A percentile compares a stretch with the other conserved stretches of the same genome.
Evolutionary conservation across 2,797 vertebrate species (phyloP).

Genomic region (Hoplostethus atlanticus): DNA sequence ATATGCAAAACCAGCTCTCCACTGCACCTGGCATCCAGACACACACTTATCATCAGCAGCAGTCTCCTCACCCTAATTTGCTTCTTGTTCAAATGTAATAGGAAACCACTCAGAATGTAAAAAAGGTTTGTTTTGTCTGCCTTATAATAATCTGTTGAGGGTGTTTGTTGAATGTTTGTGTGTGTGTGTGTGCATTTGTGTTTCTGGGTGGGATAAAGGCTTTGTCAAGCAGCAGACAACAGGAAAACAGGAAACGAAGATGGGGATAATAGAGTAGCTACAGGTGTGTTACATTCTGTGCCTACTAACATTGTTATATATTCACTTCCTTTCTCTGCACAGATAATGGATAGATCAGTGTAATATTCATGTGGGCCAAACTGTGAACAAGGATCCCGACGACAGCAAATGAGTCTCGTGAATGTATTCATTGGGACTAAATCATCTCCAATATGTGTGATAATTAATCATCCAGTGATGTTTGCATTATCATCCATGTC

Average conservation of each 20-base stretch:
- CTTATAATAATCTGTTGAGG: conserved; percentile 71
- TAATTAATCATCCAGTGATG: conserved; percentile 69
- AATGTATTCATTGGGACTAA: conserved; percentile 58
- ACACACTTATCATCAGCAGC: conserved; percentile 71
- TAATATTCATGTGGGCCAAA: conserved; percentile 18
- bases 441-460: conserved; percentile 57
- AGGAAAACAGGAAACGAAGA: conserved; percentile 54
- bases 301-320: conserved; percentile 34
- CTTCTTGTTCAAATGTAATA: conserved; percentile 79
- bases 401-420: conserved; percentile 33
- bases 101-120: conserved; percentile 75
- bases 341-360: conserved; percentile 47
- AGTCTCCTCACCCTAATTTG: conserved; percentile 73
- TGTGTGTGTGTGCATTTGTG: conserved; percentile 1
- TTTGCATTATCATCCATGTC: conserved; percentile 51
- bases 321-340: conserved; percentile 45
- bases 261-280: conserved; percentile 56
- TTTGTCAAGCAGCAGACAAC: conserved; percentile 52
- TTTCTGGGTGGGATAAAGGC: conserved; percentile 63
- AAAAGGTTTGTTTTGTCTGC: conserved; percentile 80
- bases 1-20: conserved; percentile 83
- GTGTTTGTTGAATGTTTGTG: conserved; percentile 46
- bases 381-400: conserved; percentile 28
- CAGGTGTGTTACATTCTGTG: conserved; percentile 71
- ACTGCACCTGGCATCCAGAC: conserved; percentile 80